These are phyloP conservation scores for Nymphalis c-album DNA, from an alignment of 2,888 invertebrate genomes.

Conservation along the genomic window DNA sequence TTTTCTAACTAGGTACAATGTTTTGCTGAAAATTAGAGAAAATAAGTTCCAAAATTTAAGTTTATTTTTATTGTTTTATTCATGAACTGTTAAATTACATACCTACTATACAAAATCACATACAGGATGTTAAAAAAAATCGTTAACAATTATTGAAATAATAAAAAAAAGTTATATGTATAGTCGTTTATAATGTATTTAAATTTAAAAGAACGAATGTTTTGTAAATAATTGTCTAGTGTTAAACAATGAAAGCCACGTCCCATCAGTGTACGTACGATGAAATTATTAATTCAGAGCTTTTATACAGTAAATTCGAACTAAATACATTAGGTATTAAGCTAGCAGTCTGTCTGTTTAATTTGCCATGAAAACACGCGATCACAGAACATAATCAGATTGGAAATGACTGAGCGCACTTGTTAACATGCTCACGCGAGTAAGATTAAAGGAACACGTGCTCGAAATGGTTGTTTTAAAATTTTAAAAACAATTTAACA, in stretches of 20 bases:
- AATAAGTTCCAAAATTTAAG: no score
- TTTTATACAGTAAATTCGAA: conserved; percentile 49
- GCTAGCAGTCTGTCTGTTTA: conserved; percentile 57
- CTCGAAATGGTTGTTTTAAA: conserved; percentile 19
- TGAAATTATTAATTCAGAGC: conserved; percentile 59
- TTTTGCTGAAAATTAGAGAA: no score
- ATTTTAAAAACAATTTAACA: neutral
- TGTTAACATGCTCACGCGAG: conserved; percentile 40
- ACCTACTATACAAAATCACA: no score
- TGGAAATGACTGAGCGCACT: conserved; percentile 37
- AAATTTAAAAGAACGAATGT: no score
- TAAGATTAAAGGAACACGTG: conserved; percentile 22
- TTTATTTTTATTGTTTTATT: no score
- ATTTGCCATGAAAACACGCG: conserved; percentile 70
- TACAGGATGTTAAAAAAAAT: no score
- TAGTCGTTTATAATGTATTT: no score
- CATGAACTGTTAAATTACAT: no score
- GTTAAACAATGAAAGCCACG: conserved; percentile 16
- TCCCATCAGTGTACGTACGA: conserved; percentile 38
- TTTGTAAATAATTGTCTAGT: conserved; percentile 8
- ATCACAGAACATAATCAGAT: conserved; percentile 41
- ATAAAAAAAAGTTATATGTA: no score
- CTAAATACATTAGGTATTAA: conserved; percentile 70
- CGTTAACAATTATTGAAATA: no score
- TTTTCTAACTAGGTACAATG: no score